Conservation (phyloP, 2,888 invertebrate species). For the Meiosimyza decipiens region DNA sequence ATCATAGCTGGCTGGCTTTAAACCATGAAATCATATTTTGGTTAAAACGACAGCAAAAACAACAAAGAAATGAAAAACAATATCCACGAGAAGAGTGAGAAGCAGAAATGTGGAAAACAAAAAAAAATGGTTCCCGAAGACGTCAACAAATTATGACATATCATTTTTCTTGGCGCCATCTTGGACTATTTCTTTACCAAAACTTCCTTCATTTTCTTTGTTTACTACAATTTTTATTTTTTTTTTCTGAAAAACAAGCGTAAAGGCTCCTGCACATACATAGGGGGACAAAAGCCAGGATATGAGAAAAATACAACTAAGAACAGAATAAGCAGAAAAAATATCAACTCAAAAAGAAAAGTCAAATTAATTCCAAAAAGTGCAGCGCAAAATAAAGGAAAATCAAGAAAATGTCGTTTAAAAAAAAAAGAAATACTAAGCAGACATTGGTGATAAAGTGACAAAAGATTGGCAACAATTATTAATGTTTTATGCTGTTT, state of each 20-base stretch:
- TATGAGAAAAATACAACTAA: background rate
- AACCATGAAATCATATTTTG: constrained; percentile 20
- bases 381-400: constrained; percentile 1
- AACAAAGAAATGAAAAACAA: background rate
- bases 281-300: too few relatives aligned
- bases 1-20: background rate
- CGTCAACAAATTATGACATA: constrained; percentile 50
- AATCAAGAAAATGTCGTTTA: too few relatives aligned
- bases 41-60: background rate
- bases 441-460: constrained; percentile 37
- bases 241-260: too few relatives aligned
- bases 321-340: background rate
- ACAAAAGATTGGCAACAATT: constrained; percentile 39
- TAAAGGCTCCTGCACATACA: too few relatives aligned
- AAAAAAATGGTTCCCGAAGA: constrained; percentile 34
- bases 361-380: constrained; percentile 24
- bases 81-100: background rate
- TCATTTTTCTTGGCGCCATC: constrained; percentile 53
- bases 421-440: constrained; percentile 11
- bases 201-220: background rate
- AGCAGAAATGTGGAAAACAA: background rate
- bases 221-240: background rate
- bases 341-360: constrained; percentile 2
- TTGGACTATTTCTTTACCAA: constrained; percentile 42
- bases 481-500: constrained; percentile 36